Evolutionary conservation across 2,888 invertebrate species (phyloP).

Genomic region (Pecten maximus): DNA sequence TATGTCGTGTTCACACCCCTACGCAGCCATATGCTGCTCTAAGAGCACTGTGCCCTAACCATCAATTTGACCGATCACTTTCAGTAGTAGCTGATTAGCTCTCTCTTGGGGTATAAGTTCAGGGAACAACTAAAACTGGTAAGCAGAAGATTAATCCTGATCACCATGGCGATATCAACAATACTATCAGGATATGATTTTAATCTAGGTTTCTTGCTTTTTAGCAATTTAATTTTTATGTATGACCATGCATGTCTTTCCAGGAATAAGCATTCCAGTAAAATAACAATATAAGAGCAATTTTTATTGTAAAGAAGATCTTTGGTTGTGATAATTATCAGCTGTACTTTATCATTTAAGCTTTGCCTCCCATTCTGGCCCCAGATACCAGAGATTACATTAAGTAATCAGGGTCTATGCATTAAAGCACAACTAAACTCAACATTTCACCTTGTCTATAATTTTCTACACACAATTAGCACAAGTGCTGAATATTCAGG

Average conservation of each 20-base stretch:
- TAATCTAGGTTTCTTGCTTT: neutral
- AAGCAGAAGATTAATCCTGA: neutral
- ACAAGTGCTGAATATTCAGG: neutral
- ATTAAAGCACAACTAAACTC: neutral
- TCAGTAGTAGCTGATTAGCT: neutral
- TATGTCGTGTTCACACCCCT: neutral
- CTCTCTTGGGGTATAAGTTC: neutral
- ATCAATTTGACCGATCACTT: neutral
- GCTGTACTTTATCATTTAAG: neutral
- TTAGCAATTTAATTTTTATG: neutral
- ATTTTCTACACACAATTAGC: neutral
- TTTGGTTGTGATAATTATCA: no score
- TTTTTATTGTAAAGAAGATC: neutral
- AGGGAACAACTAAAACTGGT: neutral
- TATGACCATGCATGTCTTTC: neutral
- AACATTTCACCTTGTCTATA: neutral
- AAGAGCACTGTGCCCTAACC: neutral
- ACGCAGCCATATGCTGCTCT: neutral
- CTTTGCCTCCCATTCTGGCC: neutral
- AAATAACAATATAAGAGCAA: neutral
- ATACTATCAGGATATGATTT: neutral
- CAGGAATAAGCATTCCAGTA: neutral
- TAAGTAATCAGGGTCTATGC: neutral
- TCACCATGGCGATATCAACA: neutral
- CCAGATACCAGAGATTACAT: neutral